phyloP scores from a whole-genome alignment of 2,797 vertebrate species.

The Sus cebifrons region DNA sequence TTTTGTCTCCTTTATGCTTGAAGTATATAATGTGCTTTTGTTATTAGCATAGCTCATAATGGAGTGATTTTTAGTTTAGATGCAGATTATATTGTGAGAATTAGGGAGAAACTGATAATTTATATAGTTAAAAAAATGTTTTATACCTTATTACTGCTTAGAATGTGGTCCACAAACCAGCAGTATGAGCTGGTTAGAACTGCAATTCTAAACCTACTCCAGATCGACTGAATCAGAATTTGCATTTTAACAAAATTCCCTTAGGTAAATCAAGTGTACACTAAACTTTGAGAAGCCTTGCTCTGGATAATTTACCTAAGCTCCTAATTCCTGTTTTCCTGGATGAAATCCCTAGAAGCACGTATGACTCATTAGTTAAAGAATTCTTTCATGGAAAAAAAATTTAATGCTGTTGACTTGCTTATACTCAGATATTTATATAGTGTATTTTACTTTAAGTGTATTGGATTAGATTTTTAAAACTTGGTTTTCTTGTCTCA shows the following conservation, averaged over 20 bases:
- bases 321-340: neutral
- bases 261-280: neutral
- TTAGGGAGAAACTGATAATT: neutral
- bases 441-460: slow-evolving; percentile 63
- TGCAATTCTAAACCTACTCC: neutral
- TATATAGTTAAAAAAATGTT: neutral
- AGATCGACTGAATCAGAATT: neutral
- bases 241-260: neutral
- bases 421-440: slow-evolving; percentile 37
- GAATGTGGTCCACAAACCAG: neutral
- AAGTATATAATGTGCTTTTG: neutral
- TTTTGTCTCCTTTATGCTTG: slow-evolving; percentile 41
- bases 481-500: slow-evolving; percentile 26
- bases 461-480: slow-evolving; percentile 54
- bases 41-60: neutral
- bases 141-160: slow-evolving; percentile 12
- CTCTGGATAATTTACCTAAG: neutral
- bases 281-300: neutral
- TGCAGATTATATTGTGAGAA: neutral
- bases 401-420: slow-evolving; percentile 16
- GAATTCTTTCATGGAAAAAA: slow-evolving; percentile 24
- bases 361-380: slow-evolving; percentile 11
- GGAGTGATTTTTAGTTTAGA: neutral
- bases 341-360: slow-evolving; percentile 5
- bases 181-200: neutral